These are phyloP conservation scores for Coracopsis vasa DNA, from an alignment of 2,113 vertebrate genomes.

Conservation along the genomic window DNA sequence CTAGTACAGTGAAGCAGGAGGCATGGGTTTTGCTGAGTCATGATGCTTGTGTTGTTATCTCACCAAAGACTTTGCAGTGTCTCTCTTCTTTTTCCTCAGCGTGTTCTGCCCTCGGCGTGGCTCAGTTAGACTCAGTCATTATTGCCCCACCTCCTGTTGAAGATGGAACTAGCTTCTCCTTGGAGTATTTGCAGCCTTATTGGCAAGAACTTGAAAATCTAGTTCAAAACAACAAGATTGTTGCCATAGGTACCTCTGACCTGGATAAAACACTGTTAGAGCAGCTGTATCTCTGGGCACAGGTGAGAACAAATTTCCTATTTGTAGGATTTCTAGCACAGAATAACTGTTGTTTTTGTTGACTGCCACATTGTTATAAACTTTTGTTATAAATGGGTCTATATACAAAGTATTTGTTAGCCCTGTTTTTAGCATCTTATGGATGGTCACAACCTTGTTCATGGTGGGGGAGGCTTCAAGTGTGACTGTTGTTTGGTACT, in stretches of 20 bases:
- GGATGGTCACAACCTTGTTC: not conserved
- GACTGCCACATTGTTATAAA: not conserved
- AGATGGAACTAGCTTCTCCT: conserved; percentile 80
- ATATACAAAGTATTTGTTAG: not conserved
- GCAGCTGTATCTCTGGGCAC: conserved; percentile 93
- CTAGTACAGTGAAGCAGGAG: not conserved
- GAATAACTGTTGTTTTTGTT: not conserved
- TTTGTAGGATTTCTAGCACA: not conserved
- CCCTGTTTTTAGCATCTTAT: not conserved
- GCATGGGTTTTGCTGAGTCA: not conserved
- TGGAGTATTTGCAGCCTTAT: conserved; percentile 89
- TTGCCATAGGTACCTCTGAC: conserved; percentile 94
- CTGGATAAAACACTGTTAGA: conserved; percentile 93
- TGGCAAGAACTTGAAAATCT: conserved; percentile 92
- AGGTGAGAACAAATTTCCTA: conserved; percentile 76
- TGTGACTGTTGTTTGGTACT: not conserved
- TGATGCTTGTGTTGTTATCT: not conserved
- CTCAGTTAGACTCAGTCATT: conserved; percentile 95
- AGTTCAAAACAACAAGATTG: conserved; percentile 85
- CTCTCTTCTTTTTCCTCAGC: conserved; percentile 71
- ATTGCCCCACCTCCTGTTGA: conserved; percentile 84
- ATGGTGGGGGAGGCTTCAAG: not conserved
- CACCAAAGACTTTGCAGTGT: not conserved
- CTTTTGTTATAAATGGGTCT: not conserved
- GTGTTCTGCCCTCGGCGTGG: conserved; percentile 85